Evolutionary conservation across 1,140 invertebrate species (phyloP).

Genomic region (Cyclargus thomasi): DNA sequence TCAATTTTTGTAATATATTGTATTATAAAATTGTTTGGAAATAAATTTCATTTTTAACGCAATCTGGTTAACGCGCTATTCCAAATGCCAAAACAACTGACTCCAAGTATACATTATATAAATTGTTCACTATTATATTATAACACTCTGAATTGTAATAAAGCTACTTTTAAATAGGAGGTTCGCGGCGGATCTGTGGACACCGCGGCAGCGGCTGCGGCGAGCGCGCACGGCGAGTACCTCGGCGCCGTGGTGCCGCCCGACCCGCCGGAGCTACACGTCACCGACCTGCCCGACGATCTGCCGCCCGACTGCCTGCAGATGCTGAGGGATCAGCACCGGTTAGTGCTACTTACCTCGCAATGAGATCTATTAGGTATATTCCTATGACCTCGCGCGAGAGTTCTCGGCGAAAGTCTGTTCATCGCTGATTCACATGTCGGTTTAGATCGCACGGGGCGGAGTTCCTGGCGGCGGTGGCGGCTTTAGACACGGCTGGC

Average conservation of each 20-base stretch:
- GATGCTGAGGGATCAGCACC: slow-evolving; percentile 42
- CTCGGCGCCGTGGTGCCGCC: slow-evolving; percentile 47
- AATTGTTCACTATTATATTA: no score
- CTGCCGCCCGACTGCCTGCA: slow-evolving; percentile 36
- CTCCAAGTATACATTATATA: no score
- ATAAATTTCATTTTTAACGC: no score
- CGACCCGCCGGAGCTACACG: slow-evolving; percentile 42
- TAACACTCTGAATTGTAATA: no score
- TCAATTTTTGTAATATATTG: no score
- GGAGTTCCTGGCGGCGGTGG: slow-evolving; percentile 92
- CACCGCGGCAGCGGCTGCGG: slow-evolving; percentile 23
- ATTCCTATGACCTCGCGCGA: no score
- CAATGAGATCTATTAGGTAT: no score
- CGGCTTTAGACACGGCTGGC: slow-evolving; percentile 92
- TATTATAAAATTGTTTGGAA: no score
- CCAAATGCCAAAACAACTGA: no score
- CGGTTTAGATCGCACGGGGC: slow-evolving; percentile 84
- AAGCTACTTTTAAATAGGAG: slow-evolving; percentile 17
- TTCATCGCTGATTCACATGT: no score
- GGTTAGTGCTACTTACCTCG: slow-evolving; percentile 27
- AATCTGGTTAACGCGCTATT: no score
- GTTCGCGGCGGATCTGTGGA: slow-evolving; percentile 19
- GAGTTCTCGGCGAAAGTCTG: no score
- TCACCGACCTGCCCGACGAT: slow-evolving; percentile 38
- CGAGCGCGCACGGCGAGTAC: slow-evolving; percentile 46